These are phyloP conservation scores for Parascotia fuliginaria DNA, from an alignment of 2,888 invertebrate genomes.

Conservation along the genomic window DNA sequence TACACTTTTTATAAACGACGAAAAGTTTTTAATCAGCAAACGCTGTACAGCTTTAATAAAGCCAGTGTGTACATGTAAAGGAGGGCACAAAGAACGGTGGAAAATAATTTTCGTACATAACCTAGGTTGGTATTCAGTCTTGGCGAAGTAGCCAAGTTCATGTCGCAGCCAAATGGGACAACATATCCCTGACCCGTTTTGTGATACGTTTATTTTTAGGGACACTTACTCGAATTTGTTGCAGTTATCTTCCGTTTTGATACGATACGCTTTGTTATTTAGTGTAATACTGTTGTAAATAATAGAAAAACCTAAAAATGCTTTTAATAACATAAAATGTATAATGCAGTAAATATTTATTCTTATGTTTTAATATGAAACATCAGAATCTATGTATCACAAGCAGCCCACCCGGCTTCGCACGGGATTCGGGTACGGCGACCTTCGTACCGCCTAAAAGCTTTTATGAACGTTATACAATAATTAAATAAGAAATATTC, in stretches of 20 bases:
- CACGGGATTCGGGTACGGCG: too few relatives aligned
- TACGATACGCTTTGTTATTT: conserved; percentile 29
- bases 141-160: conserved; percentile 59
- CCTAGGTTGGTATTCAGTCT: conserved; percentile 42
- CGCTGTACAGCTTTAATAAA: conserved; percentile 39
- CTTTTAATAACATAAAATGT: too few relatives aligned
- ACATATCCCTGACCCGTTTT: conserved; percentile 65
- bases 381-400: too few relatives aligned
- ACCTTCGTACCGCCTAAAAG: too few relatives aligned
- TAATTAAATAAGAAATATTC: too few relatives aligned
- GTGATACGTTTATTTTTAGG: conserved; percentile 44
- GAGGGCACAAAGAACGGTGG: conserved; percentile 42
- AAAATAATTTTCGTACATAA: conserved; percentile 49
- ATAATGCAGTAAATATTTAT: too few relatives aligned
- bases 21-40: conserved; percentile 52
- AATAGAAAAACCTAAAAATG: too few relatives aligned
- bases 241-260: conserved; percentile 32
- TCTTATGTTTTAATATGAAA: too few relatives aligned
- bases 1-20: conserved; percentile 26
- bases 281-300: too few relatives aligned
- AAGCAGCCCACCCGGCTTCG: too few relatives aligned
- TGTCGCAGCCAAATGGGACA: conserved; percentile 62
- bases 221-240: conserved; percentile 41
- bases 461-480: too few relatives aligned
- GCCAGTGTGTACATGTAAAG: conserved; percentile 34